phyloP scores from a whole-genome alignment of 2,797 vertebrate species.

The Sebastes vulpes region DNA sequence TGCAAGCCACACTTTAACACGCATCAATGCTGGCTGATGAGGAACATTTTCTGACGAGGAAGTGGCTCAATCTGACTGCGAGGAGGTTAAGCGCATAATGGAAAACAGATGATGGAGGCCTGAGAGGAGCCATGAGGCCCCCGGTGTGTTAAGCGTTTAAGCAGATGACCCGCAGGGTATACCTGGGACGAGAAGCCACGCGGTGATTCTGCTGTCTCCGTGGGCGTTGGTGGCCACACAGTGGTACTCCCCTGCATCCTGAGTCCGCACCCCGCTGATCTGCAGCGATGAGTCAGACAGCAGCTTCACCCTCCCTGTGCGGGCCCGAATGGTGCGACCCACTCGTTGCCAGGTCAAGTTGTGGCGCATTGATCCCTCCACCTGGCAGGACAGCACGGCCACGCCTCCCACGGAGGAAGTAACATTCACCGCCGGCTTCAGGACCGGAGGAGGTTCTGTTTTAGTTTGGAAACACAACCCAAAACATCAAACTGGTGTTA shows the following conservation, averaged over 20 bases:
- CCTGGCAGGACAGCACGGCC: slow-evolving; percentile 87
- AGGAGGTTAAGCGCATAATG: slow-evolving; percentile 69
- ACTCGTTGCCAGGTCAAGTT: slow-evolving; percentile 91
- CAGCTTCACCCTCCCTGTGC: slow-evolving; percentile 75
- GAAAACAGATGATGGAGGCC: slow-evolving; percentile 78
- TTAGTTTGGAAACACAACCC: slow-evolving; percentile 29
- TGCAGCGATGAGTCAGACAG: slow-evolving; percentile 88
- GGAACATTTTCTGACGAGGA: slow-evolving; percentile 66
- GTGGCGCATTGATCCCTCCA: slow-evolving; percentile 86
- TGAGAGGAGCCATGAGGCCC: slow-evolving; percentile 59
- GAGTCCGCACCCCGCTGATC: slow-evolving; percentile 73
- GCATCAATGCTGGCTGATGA: slow-evolving; percentile 43
- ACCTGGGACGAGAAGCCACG: slow-evolving; percentile 93
- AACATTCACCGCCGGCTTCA: slow-evolving; percentile 85
- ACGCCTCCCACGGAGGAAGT: slow-evolving; percentile 84
- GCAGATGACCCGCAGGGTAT: slow-evolving; percentile 72
- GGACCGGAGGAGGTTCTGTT: slow-evolving; percentile 88
- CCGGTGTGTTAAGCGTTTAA: slow-evolving; percentile 59
- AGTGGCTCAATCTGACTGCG: slow-evolving; percentile 55
- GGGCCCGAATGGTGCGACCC: slow-evolving; percentile 63
- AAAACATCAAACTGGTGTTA: slow-evolving; percentile 36
- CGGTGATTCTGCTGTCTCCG: slow-evolving; percentile 78
- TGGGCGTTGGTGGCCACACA: slow-evolving; percentile 86
- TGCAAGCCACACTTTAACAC: slow-evolving; percentile 45
- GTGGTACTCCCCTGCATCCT: slow-evolving; percentile 88